A percentile compares a stretch with the other conserved stretches of the same genome.
Conservation (phyloP, 2,113 vertebrate species). For the Bungarus multicinctus region DNA sequence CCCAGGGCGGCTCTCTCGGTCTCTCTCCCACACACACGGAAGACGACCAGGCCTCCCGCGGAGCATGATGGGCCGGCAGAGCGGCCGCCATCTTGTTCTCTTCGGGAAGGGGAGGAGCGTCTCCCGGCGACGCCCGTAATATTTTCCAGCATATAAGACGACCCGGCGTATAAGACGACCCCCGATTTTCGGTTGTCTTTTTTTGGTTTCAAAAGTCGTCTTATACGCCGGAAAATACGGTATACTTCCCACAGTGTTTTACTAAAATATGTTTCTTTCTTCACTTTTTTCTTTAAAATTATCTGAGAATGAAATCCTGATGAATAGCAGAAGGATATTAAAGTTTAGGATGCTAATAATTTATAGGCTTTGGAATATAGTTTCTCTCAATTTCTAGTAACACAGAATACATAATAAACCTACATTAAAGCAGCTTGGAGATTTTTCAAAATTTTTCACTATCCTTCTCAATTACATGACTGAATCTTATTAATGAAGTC, state of each 20-base stretch:
- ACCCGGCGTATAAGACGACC: too few species aligned
- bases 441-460: not conserved
- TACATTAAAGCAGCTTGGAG: not conserved
- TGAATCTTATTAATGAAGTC: slow-evolving; percentile 31
- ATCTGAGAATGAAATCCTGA: not conserved
- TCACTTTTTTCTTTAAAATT: not conserved
- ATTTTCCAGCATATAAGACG: too few species aligned
- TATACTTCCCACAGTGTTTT: not conserved
- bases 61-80: too few species aligned
- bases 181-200: too few species aligned
- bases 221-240: too few species aligned
- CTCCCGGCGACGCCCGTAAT: too few species aligned
- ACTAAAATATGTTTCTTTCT: slow-evolving; percentile 27
- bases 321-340: not conserved
- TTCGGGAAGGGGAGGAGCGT: too few species aligned
- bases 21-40: too few species aligned
- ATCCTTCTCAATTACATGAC: not conserved
- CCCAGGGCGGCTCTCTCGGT: too few species aligned
- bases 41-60: too few species aligned
- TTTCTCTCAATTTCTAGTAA: slow-evolving; percentile 33
- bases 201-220: too few species aligned
- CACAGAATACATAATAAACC: not conserved
- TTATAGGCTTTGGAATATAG: slow-evolving; percentile 31
- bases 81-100: too few species aligned
- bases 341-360: slow-evolving; percentile 4